These are phyloP conservation scores for Toxostoma redivivum DNA, from an alignment of 2,113 vertebrate species.

Conservation along the genomic window DNA sequence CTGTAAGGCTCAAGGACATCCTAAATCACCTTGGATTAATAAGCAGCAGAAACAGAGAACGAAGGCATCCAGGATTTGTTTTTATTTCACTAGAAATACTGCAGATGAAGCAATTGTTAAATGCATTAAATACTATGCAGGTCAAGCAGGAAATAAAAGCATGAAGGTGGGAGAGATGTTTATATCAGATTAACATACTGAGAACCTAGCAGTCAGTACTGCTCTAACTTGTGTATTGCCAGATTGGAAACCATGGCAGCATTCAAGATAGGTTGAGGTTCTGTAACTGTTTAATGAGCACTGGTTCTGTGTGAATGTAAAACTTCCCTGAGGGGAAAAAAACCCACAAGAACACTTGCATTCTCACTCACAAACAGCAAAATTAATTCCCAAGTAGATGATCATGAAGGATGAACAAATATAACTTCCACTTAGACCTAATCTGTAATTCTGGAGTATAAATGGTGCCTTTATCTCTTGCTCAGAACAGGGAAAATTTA, in stretches of 20 bases:
- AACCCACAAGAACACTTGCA: background rate
- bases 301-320: background rate
- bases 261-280: background rate
- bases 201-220: background rate
- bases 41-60: conserved; percentile 37
- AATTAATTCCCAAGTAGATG: background rate
- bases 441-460: background rate
- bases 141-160: conserved; percentile 1
- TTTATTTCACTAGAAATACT: conserved; percentile 32
- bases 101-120: conserved; percentile 42
- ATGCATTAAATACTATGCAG: background rate
- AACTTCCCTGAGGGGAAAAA: background rate
- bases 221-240: background rate
- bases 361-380: background rate
- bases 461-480: background rate
- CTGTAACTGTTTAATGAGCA: background rate
- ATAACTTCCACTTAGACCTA: background rate
- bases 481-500: background rate
- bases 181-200: background rate
- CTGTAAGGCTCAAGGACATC: conserved; percentile 6
- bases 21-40: conserved; percentile 64
- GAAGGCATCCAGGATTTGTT: conserved; percentile 30
- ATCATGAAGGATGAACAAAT: background rate
- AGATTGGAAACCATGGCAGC: background rate
- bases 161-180: background rate